phyloP scores from a whole-genome alignment of 2,888 invertebrate species.

The Drosophila meridionalis region DNA sequence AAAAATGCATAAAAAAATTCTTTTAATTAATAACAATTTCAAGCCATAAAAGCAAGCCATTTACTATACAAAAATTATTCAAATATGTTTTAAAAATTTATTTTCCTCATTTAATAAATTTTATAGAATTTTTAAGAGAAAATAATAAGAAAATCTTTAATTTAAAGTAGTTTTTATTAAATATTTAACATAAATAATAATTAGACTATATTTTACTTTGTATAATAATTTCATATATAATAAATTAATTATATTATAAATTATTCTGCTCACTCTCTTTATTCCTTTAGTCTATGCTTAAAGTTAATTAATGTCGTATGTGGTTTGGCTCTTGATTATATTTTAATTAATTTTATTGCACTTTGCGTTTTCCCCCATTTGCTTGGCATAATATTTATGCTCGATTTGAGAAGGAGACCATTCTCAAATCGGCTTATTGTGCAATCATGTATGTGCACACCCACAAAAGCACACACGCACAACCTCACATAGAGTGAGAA shows the following conservation, averaged over 20 bases:
- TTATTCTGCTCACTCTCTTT: background rate
- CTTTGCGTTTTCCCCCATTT: conserved; percentile 36
- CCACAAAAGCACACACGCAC: conserved; percentile 25
- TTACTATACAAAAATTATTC: background rate
- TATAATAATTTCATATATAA: background rate
- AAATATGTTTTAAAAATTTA: no score
- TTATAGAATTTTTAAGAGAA: background rate
- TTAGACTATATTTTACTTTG: background rate
- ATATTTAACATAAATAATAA: background rate
- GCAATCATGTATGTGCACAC: conserved; percentile 72
- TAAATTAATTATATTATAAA: background rate
- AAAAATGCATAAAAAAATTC: conserved; percentile 3
- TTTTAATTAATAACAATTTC: conserved; percentile 15
- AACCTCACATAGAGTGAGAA: conserved; percentile 32
- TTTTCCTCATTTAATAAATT: no score
- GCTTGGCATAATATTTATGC: conserved; percentile 65
- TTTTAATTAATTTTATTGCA: conserved; percentile 41
- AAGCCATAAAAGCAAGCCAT: background rate
- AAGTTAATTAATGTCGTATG: background rate
- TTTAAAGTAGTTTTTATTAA: background rate
- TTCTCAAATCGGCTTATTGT: conserved; percentile 69
- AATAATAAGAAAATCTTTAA: background rate
- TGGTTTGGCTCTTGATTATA: conserved; percentile 3
- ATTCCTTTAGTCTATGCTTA: background rate
- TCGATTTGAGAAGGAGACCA: conserved; percentile 58